Evolutionary conservation across 2,888 invertebrate genomes (phyloP), one percentile per base, ranked within the genome.

Genomic region (Mimumesa dahlbomi): DNA sequence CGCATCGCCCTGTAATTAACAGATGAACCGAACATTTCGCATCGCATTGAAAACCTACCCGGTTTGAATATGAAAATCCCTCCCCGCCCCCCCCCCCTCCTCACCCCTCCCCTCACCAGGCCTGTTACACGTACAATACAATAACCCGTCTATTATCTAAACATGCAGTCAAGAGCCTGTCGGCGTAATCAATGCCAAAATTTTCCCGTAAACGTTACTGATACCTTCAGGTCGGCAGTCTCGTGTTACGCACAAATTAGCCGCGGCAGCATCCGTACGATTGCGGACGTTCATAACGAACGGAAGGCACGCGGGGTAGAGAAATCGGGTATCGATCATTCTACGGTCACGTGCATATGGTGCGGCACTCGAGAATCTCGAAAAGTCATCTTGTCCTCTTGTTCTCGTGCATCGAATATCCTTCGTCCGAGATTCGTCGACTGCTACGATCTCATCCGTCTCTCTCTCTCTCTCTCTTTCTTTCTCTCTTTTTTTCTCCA

Each of bases 81-180:
- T n/a, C n/a, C n/a, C n/a, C n/a, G n/a, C n/a, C n/a, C n/a, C n/a
- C n/a, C n/a, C n/a, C n/a, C n/a, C n/a, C n/a, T n/a, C n/a, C n/a
- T n/a, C n/a, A n/a, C n/a, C n/a, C n/a, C n/a, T n/a, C n/a, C n/a
- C n/a, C n/a, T n/a, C n/a, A n/a, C n/a, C n/a, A n/a, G n/a, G n/a
- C n/a, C n/a, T n/a, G n/a, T n/a, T n/a, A n/a, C n/a, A n/a, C n/a
- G 59, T 65, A 61, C 45, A 69, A 69, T 69, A 69, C 61, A 69
- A 56, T 69, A 68, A 76, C 62, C 58, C 54, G 62, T 76, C 69
- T 62, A 75, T 73, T 73, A 76, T 76, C 76, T 75, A 75, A 75
- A 75, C 68, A 75, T 42, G 61, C 45, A 49, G 53, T 73, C 73
- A 75, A 64, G 61, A 73, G 62, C 58, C 69, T 52, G 64, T 65